Base-by-base conservation (phyloP, 1,140 invertebrate genomes). In the Papilio glaucus region DNA sequence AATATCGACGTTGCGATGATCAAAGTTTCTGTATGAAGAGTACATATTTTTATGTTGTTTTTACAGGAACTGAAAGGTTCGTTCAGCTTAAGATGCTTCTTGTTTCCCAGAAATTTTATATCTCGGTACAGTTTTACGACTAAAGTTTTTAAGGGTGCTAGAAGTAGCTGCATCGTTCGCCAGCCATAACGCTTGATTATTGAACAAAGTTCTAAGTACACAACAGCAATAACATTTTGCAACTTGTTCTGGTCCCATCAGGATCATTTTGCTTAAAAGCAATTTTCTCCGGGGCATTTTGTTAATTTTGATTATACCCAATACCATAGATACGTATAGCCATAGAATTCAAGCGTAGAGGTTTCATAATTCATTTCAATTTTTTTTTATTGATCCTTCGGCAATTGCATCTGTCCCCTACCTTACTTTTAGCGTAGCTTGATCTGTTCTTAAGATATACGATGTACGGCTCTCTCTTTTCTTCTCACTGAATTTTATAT, bases 211-310 rank as follows among this genome's bases (percentile, higher is more conserved):
- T 57, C 49, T 57, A 33, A 33, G 6, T 26, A 57, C 21, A 57
- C 21, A 26, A 57, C 21, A 26, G 49, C 21, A 57, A 57, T 57
- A 57, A 57, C 49, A 57, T 57, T 57, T 57, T 57, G 49, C 42
- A 24, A 57, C 49, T 57, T 57, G 10, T 57, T 57, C 49, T 13
- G 21, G 9, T 24, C 49, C 21, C 49, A 53, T 24, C 12, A 57
- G 21, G 49, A 57, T 26, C 21, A 24, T 53, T 24, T 53, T 53
- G 18, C 18, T 24, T 10, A 26, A n/a, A 4, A 24, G 7, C 18
- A 21, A 49, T 49, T 49, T 49, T 21, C 42, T n/a, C 2, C 18
- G 7, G 6, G 18, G 15, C 18, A 8, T 18, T 53, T 53, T 24
- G 3, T 24, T 21, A 53, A 53, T 21, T 45, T 45, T 45, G 5